Base-by-base conservation (phyloP, 2,888 invertebrate species). In the Eupithecia insigniata region DNA sequence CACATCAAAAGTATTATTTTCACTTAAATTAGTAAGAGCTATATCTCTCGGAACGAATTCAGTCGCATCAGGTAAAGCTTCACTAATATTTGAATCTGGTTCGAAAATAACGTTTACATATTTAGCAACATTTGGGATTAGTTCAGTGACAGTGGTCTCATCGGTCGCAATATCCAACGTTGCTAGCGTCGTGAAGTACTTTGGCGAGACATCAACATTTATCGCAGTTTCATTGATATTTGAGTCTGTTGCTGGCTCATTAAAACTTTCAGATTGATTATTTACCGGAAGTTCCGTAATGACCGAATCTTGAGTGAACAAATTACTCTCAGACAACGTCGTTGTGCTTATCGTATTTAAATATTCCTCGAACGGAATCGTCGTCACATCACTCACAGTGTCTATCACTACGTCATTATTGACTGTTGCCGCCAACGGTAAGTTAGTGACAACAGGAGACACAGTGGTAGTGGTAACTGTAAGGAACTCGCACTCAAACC, bases 401-500 rank as follows among this genome's bases (percentile, higher is more conserved):
- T 36, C 67, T 30, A 39, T 39, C 34, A 36, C 64, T 18, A 30
- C n/a, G 51, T 72, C 72, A 70, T 60, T 68, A 55, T 61, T 60
- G 73, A 75, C 74, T 67, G 71, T 68, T 69, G 58, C 66, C 61
- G 71, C 74, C 26, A 77, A 76, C 8, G 65, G 46, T 32, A 79
- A 36, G n/a, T 64, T 26, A 26, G 64, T 64, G 36, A 39, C 34
- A 64, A 36, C 26, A 39, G 64, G 16, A 12, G 36, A 62, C 22
- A 72, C 65, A 32, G 76, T 64, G 36, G 72, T 73, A 10, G 60
- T 43, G 51, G 76, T 68, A 55, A 73, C 74, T 62, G 78, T 64
- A 65, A 80, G 84, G 80, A 89, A 89, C 80, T 93, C 91, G 77
- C 95, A 95, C 82, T 94, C 94, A 74, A 87, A 91, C 67, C 80